phyloP scores from a whole-genome alignment of 1,140 invertebrate species.

The Drosophila trapezifrons region DNA sequence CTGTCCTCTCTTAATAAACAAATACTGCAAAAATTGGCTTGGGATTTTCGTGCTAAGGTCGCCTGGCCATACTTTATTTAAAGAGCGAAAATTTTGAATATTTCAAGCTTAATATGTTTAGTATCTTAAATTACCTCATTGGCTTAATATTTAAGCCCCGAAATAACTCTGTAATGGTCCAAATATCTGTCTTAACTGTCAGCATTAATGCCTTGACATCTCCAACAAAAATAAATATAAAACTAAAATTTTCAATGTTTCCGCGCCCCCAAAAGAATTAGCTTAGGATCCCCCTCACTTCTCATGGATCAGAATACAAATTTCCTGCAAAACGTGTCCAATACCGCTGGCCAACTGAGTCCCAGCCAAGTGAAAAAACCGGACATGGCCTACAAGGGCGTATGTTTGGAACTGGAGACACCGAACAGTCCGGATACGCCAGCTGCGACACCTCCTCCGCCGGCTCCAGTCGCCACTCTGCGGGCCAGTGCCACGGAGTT shows the following conservation, averaged over 20 bases:
- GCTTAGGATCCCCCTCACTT: not conserved
- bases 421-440: not conserved
- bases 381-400: conserved; percentile 10
- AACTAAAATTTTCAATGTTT: conserved; percentile 31
- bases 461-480: conserved; percentile 8
- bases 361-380: not conserved
- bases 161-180: not conserved
- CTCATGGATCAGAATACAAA: conserved; percentile 11
- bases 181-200: conserved; percentile 3
- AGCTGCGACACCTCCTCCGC: not conserved
- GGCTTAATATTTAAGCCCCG: not conserved
- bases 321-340: conserved; percentile 10
- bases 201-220: not conserved
- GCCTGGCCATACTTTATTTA: not conserved
- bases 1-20: not conserved
- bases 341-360: not conserved
- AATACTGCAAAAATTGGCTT: not conserved
- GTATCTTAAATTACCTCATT: not conserved
- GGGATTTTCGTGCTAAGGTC: not conserved
- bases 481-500: conserved; percentile 43
- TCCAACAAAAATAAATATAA: not conserved
- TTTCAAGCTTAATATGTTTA: too few relatives aligned
- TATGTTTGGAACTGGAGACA: conserved; percentile 12
- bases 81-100: not conserved
- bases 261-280: not conserved